These are phyloP conservation scores for Gortyna flavago DNA, from an alignment of 2,888 invertebrate genomes.

Conservation along the genomic window DNA sequence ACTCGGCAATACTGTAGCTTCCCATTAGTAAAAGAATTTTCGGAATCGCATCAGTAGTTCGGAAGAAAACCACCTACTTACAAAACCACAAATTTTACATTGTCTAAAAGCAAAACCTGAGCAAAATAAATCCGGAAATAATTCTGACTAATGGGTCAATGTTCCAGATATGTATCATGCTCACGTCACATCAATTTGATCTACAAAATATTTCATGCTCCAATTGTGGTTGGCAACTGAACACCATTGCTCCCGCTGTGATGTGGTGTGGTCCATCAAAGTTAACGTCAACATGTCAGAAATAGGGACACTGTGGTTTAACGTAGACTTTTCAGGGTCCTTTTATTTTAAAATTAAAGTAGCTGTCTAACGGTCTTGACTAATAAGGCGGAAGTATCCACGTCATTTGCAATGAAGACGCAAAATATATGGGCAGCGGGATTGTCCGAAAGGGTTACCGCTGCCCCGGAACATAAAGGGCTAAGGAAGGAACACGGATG, in stretches of 20 bases:
- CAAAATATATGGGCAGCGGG: too few species aligned
- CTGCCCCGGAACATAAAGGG: too few species aligned
- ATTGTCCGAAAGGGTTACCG: too few species aligned
- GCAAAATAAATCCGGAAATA: too few species aligned
- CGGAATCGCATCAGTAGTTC: too few species aligned
- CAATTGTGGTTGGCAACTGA: conserved; percentile 61
- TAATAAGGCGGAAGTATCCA: neutral
- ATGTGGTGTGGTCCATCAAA: conserved; percentile 41
- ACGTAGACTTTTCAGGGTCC: neutral
- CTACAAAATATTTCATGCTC: conserved; percentile 40
- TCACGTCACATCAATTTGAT: neutral
- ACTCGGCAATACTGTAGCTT: too few species aligned
- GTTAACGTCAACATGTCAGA: conserved; percentile 50
- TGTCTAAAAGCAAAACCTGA: neutral
- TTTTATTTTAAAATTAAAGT: neutral
- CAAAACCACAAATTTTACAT: neutral
- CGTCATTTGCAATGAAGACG: neutral
- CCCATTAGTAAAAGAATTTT: too few species aligned
- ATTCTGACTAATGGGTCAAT: too few species aligned
- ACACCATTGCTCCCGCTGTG: conserved; percentile 38
- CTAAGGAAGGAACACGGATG: too few species aligned
- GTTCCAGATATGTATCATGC: neutral
- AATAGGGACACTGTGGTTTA: conserved; percentile 52
- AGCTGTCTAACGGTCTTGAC: neutral
- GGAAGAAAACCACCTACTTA: too few species aligned